Evolutionary conservation across 2,888 invertebrate genomes (phyloP).

Genomic region (Diadegma fenestrale): DNA sequence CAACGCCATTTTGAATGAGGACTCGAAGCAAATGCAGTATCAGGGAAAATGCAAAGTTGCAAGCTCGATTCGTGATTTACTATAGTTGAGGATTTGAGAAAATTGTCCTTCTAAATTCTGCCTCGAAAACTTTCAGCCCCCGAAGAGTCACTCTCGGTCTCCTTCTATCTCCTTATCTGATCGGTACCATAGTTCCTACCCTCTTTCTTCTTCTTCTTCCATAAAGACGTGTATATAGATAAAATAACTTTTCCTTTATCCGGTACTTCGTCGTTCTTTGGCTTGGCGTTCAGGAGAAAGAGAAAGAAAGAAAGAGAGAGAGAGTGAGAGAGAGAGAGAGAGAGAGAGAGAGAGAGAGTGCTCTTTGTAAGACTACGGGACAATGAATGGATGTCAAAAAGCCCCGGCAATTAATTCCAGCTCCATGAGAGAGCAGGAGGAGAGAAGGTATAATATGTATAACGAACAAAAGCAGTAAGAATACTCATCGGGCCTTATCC

Average conservation of each 20-base stretch:
- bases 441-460: conserved; percentile 30
- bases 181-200: conserved; percentile 59
- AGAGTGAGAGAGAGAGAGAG: neutral
- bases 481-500: conserved; percentile 76
- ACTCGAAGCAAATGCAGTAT: conserved; percentile 44
- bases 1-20: neutral
- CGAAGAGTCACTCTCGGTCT: neutral
- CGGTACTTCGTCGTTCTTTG: conserved; percentile 66
- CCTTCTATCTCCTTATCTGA: conserved; percentile 50
- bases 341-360: conserved; percentile 49
- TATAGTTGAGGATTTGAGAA: conserved; percentile 47
- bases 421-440: conserved; percentile 69
- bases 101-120: conserved; percentile 60
- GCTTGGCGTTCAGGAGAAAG: conserved; percentile 8
- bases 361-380: conserved; percentile 70
- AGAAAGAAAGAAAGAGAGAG: neutral
- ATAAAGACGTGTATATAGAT: neutral
- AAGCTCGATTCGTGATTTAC: conserved; percentile 60
- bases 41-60: conserved; percentile 59
- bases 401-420: conserved; percentile 83
- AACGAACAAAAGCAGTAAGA: conserved; percentile 82
- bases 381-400: conserved; percentile 84
- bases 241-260: conserved; percentile 79
- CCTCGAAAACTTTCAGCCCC: conserved; percentile 14
- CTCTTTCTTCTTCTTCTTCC: neutral